These are phyloP conservation scores for Equus quagga DNA, from an alignment of 2,113 vertebrate genomes.

Conservation along the genomic window DNA sequence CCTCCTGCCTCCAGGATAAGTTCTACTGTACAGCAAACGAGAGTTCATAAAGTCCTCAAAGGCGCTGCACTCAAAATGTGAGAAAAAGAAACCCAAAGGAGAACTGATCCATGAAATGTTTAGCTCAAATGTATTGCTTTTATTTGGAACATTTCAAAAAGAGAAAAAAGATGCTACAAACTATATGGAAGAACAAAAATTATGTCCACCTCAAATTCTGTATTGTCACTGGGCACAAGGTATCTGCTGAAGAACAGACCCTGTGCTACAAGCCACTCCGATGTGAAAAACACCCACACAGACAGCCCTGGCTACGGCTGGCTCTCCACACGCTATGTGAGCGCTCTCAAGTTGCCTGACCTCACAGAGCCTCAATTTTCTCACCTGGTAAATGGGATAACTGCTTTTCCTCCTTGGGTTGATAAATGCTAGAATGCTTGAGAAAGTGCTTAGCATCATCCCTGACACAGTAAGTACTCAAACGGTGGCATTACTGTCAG, in stretches of 20 bases:
- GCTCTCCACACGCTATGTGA: too few species aligned
- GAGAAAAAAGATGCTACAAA: background rate
- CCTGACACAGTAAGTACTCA: background rate
- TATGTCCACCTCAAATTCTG: background rate
- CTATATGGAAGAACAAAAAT: background rate
- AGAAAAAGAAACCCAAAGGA: background rate
- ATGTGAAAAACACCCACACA: rapidly evolving
- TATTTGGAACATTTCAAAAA: background rate
- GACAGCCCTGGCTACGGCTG: background rate
- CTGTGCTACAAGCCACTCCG: rapidly evolving
- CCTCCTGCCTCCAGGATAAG: background rate
- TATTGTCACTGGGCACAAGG: background rate
- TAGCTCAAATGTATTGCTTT: background rate
- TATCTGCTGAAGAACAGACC: background rate
- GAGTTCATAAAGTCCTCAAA: background rate
- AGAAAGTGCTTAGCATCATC: background rate
- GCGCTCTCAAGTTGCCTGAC: background rate
- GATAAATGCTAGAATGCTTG: background rate
- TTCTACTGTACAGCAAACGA: too few species aligned
- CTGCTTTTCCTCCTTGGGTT: background rate
- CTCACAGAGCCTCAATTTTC: background rate
- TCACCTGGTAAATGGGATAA: background rate
- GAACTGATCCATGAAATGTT: background rate
- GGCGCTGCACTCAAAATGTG: background rate
- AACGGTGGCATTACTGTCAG: too few species aligned